Base-by-base conservation (phyloP, 2,797 vertebrate species). In the Petrocephalus schoutedeni region DNA sequence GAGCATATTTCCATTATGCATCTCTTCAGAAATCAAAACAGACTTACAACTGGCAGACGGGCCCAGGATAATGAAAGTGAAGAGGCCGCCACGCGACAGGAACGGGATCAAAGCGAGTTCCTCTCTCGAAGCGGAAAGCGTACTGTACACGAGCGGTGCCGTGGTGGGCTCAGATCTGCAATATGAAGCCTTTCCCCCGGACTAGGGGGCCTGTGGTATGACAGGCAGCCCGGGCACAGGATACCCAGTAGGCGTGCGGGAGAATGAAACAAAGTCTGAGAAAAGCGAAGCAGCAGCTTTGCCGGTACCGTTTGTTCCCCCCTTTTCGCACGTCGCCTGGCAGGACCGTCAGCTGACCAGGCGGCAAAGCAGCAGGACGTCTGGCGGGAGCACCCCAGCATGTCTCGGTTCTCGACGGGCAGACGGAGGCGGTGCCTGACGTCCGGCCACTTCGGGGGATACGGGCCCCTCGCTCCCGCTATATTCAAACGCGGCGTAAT, bases 1-100 rank as follows among this genome's bases (percentile, higher is more conserved):
- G 41, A 77, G 19, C 71, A 77, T 77, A 36, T 77, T 36, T 45
- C 71, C 71, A 77, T 77, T 77, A 45, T 45, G 36, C 71, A 77
- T 36, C 14, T 77, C 36, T 77, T 77, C 71, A 77, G 71, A 45
- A 77, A 77, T 67, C 71, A 77, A 77, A 77, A 77, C 71, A 77
- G 32, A 45, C 16, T 36, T 77, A 12, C 36, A 41, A 77, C 36
- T 77, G 71, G 71, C 71, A 77, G 32, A 77, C 71, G 16, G 71
- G 19, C 71, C 19, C 36, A n/a, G 71, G 71, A 45, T n/a, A 77
- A 77, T 36, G 71, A 77, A 77, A 77, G 19, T 8, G 71, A 45
- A 4, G 71, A 36, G 32, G 36, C 1, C 16, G 36, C 36, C 71
- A 45, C 36, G 71, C 71, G 71, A 8, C 6, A n/a, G 71, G 71